These are phyloP conservation scores for Galendromus occidentalis DNA, from an alignment of 1,140 invertebrate species.

Conservation along the genomic window DNA sequence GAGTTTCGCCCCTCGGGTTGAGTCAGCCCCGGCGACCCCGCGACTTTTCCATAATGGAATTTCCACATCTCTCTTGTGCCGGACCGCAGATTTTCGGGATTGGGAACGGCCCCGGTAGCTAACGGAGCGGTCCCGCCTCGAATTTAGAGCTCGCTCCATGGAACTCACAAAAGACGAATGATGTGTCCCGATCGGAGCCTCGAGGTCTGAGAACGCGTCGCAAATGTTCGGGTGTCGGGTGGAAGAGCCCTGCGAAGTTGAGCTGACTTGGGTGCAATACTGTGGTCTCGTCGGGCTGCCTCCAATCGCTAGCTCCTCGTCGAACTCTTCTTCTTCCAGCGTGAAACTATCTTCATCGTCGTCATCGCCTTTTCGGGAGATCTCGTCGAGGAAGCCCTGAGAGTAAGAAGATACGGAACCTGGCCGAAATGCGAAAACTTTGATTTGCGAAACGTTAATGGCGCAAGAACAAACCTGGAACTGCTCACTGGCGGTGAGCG, in stretches of 20 bases:
- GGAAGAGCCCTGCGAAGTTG: neutral
- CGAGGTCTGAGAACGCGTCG: neutral
- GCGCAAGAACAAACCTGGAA: too few species aligned
- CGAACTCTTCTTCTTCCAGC: constrained; percentile 15
- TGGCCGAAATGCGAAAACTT: constrained; percentile 1
- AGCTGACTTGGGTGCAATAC: neutral
- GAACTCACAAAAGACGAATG: neutral
- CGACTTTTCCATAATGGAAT: too few species aligned
- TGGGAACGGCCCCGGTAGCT: too few species aligned
- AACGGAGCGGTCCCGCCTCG: too few species aligned
- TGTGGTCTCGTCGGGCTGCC: neutral
- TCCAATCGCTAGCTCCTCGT: constrained; percentile 16
- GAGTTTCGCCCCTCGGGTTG: too few species aligned
- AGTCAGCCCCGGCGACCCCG: too few species aligned
- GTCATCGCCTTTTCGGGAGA: constrained; percentile 15
- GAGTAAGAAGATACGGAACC: neutral
- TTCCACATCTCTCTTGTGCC: too few species aligned
- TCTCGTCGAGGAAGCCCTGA: constrained; percentile 19
- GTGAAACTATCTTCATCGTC: constrained; percentile 15
- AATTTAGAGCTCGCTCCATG: neutral
- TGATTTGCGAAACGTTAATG: too few species aligned
- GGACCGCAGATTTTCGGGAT: too few species aligned
- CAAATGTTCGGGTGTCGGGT: neutral
- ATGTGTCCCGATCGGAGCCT: neutral
- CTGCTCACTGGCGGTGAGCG: constrained; percentile 18